Conservation (phyloP, 1,140 invertebrate genomes). For the Hypsibius dujardini region DNA sequence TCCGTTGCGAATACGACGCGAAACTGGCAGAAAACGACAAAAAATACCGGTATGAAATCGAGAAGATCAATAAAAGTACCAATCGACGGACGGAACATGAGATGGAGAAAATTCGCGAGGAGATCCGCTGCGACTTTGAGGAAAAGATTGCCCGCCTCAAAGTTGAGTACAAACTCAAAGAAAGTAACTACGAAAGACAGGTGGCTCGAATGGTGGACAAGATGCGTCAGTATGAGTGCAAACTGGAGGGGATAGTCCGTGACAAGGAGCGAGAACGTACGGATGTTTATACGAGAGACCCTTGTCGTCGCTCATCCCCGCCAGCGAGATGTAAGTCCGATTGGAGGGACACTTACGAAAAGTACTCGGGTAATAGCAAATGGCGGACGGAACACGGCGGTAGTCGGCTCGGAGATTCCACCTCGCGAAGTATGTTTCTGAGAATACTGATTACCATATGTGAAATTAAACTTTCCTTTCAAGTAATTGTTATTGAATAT, state of each 20-base stretch:
- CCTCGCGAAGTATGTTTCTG: background rate
- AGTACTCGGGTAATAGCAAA: background rate
- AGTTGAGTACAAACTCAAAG: background rate
- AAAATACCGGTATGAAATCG: background rate
- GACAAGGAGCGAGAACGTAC: background rate
- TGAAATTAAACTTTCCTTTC: no score
- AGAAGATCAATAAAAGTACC: background rate
- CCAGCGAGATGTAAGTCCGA: background rate
- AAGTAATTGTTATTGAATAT: no score
- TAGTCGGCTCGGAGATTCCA: background rate
- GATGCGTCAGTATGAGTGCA: constrained; percentile 6
- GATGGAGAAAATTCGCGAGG: background rate
- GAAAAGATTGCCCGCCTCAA: background rate
- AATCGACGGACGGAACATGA: background rate
- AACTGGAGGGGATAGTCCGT: constrained; percentile 6
- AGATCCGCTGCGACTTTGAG: background rate
- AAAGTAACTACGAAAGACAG: constrained; percentile 10
- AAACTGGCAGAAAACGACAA: background rate
- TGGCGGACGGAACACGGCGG: background rate
- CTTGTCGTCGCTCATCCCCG: background rate
- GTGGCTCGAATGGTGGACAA: background rate
- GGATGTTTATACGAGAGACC: background rate
- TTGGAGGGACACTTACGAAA: background rate
- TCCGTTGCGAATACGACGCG: background rate
- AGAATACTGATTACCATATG: no score